phyloP scores from a whole-genome alignment of 2,797 vertebrate genomes.

The Halcyon leucocephala region DNA sequence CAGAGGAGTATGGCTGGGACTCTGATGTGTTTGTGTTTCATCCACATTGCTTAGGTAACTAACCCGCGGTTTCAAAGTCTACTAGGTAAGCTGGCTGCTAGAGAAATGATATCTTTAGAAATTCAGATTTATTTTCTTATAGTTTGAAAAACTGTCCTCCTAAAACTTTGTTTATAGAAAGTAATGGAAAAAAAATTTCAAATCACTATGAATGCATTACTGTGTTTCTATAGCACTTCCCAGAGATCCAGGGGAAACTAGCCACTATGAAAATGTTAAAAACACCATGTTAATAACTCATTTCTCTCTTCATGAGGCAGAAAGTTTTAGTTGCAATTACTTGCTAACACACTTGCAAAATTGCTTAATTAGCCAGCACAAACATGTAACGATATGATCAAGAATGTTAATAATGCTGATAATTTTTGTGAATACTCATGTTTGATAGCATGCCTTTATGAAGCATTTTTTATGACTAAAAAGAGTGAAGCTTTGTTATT shows the following conservation, averaged over 20 bases:
- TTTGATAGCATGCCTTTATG: not conserved
- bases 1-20: not conserved
- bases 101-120: not conserved
- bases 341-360: not conserved
- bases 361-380: not conserved
- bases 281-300: not conserved
- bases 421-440: not conserved
- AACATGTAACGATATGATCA: not conserved
- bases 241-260: not conserved
- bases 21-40: not conserved
- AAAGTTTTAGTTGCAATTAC: not conserved
- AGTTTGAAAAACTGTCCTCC: not conserved
- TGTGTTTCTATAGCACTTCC: not conserved
- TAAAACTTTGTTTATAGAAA: not conserved
- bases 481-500: not conserved
- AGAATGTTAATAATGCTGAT: not conserved
- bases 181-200: not conserved
- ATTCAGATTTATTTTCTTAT: not conserved
- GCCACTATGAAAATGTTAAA: not conserved
- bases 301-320: not conserved
- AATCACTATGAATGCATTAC: not conserved
- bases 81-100: not conserved
- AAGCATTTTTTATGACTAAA: not conserved
- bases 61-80: not conserved
- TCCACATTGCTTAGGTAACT: not conserved